These are phyloP conservation scores for Cyrtorhinus lividipennis DNA, from an alignment of 1,140 invertebrate species.

Conservation along the genomic window DNA sequence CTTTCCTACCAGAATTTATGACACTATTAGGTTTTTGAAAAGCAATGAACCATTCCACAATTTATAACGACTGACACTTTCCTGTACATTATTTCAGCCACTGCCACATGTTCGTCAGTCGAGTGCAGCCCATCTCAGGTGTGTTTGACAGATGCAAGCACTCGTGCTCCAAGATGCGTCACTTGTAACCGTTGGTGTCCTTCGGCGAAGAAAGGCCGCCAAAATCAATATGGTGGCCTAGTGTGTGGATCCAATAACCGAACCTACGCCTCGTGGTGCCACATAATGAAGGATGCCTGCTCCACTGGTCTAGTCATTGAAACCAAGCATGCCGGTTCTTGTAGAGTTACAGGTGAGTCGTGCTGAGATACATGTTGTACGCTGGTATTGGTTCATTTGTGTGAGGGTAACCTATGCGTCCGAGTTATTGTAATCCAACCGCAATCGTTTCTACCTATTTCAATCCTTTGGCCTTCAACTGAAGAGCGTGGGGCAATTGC, in stretches of 20 bases:
- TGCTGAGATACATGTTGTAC: no score
- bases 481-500: no score
- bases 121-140: conserved; percentile 56
- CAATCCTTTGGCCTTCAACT: no score
- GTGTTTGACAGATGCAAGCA: conserved; percentile 55
- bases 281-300: conserved; percentile 72
- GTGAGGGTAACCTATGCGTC: no score
- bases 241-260: conserved; percentile 70
- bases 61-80: no score
- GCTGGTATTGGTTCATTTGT: no score
- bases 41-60: no score
- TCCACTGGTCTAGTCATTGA: conserved; percentile 62
- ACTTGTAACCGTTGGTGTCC: conserved; percentile 48
- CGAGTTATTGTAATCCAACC: no score
- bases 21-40: no score
- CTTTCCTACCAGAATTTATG: no score
- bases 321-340: conserved; percentile 54
- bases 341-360: conserved; percentile 28
- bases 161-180: conserved; percentile 58
- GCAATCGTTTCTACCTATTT: no score
- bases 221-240: conserved; percentile 29
- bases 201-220: conserved; percentile 30
- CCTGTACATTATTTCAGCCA: no score
- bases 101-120: conserved; percentile 56
- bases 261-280: conserved; percentile 76